A percentile compares a stretch with the other conserved stretches of the same genome.
Conservation (phyloP, 2,888 invertebrate species). For the Synergus umbraculus region DNA sequence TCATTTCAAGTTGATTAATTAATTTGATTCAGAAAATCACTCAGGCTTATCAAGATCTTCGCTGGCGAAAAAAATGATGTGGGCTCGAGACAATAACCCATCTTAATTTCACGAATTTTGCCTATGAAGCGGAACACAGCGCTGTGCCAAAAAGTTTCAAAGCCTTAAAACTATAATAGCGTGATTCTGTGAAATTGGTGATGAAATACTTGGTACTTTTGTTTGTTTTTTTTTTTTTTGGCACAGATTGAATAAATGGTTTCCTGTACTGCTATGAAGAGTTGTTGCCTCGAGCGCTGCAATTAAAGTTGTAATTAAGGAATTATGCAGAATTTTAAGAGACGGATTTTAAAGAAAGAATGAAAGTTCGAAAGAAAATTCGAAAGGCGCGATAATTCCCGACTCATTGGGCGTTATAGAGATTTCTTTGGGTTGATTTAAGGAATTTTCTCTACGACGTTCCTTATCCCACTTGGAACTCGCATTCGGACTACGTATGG, state of each 20-base stretch:
- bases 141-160: constrained; percentile 32
- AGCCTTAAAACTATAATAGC: constrained; percentile 39
- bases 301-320: constrained; percentile 26
- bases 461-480: constrained; percentile 71
- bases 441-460: constrained; percentile 69
- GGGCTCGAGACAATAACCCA: constrained; percentile 33
- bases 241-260: constrained; percentile 26
- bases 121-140: neutral
- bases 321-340: constrained; percentile 30
- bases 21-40: constrained; percentile 4
- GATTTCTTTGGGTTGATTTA: constrained; percentile 53
- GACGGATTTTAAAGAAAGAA: constrained; percentile 23
- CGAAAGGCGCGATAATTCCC: constrained; percentile 22
- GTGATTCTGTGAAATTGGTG: constrained; percentile 32
- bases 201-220: neutral
- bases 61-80: constrained; percentile 11
- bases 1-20: neutral
- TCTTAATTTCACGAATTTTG: constrained; percentile 9
- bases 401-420: constrained; percentile 46
- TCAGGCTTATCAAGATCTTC: constrained; percentile 31
- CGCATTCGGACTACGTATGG: constrained; percentile 68
- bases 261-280: neutral
- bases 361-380: constrained; percentile 32
- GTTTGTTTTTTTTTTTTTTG: neutral
- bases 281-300: constrained; percentile 24